A percentile compares a stretch with the other conserved stretches of the same genome.
phyloP scores from a whole-genome alignment of 2,113 vertebrate species.

The Myiozetetes cayanensis region DNA sequence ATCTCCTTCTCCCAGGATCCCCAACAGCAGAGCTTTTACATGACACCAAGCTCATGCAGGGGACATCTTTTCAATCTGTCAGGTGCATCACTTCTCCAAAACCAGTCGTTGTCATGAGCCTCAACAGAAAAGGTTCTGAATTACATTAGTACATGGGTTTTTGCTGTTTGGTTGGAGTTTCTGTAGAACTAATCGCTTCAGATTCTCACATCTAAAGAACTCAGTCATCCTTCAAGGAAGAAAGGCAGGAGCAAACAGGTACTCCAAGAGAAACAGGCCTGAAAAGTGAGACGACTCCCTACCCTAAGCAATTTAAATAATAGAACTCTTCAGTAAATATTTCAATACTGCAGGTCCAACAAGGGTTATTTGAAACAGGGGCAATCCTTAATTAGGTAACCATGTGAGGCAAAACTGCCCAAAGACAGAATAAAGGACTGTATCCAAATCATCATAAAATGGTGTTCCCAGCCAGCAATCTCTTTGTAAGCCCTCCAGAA shows the following conservation, averaged over 20 bases:
- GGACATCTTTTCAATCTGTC: neutral
- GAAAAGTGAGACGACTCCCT: neutral
- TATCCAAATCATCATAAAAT: neutral
- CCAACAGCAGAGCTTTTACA: neutral
- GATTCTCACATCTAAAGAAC: neutral
- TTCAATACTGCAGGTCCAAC: neutral
- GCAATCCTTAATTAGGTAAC: neutral
- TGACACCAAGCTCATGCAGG: fast-evolving
- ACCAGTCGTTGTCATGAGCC: fast-evolving
- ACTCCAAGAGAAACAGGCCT: neutral
- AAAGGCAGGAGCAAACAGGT: neutral
- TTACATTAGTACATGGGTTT: neutral
- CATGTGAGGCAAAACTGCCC: neutral
- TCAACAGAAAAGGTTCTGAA: neutral
- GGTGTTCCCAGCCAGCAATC: neutral
- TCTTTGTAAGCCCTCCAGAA: neutral
- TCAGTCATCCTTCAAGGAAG: neutral
- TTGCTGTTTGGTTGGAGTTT: neutral
- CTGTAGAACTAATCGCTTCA: neutral
- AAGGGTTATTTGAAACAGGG: neutral
- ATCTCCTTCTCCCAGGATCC: neutral
- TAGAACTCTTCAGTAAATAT: neutral
- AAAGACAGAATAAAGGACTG: neutral
- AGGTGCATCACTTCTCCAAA: neutral
- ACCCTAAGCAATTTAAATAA: neutral